phyloP scores from a whole-genome alignment of 2,797 vertebrate species.

The Rhodeus uyekii region DNA sequence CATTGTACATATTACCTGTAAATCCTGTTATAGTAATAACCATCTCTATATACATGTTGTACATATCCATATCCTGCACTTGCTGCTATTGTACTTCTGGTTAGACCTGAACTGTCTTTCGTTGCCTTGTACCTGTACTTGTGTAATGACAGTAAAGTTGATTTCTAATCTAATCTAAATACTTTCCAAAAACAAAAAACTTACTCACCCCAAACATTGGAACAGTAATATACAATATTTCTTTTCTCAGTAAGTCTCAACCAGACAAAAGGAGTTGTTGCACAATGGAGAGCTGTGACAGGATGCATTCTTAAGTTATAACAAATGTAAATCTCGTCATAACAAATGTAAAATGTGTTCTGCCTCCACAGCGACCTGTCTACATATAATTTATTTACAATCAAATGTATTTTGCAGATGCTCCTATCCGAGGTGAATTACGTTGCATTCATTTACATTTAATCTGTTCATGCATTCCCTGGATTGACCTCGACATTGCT shows the following conservation, averaged over 20 bases:
- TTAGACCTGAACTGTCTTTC: too few species aligned
- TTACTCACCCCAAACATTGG: neutral
- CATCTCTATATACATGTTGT: too few species aligned
- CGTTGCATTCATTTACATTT: neutral
- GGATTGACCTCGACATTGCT: neutral
- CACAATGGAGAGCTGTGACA: neutral
- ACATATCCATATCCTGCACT: too few species aligned
- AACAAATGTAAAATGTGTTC: neutral
- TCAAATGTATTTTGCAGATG: neutral
- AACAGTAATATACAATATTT: neutral
- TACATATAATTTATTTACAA: neutral
- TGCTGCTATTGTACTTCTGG: too few species aligned
- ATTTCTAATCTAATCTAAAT: too few species aligned
- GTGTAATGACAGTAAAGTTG: too few species aligned
- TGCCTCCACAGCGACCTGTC: neutral
- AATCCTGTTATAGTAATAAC: too few species aligned
- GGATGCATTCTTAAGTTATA: neutral
- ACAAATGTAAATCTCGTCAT: neutral
- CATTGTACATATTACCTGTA: too few species aligned
- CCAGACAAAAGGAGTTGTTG: neutral
- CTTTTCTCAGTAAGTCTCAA: neutral
- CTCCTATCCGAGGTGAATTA: neutral
- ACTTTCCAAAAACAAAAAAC: neutral
- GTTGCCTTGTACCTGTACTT: too few species aligned
- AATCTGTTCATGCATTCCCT: neutral